Conservation (phyloP, 2,888 invertebrate species). For the Ectobius pallidus region DNA sequence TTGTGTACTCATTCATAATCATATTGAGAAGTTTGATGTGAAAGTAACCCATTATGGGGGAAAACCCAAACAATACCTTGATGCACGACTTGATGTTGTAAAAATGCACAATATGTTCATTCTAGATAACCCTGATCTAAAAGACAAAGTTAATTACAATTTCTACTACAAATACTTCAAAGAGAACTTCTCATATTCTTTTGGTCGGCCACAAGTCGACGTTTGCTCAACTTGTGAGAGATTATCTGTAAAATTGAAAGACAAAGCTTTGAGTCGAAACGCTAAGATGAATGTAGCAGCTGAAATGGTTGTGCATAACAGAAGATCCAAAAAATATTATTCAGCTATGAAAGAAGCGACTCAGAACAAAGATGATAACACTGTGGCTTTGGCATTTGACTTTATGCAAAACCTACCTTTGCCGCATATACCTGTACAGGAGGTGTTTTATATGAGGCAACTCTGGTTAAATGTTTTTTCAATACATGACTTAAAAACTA, state of each 20-base stretch:
- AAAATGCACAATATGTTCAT: no score
- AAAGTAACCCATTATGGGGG: no score
- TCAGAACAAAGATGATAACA: neutral
- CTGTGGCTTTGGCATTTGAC: neutral
- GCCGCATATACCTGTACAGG: neutral
- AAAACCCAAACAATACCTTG: no score
- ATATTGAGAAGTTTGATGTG: no score
- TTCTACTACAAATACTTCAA: no score
- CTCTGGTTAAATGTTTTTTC: neutral
- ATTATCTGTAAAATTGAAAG: neutral
- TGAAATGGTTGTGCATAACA: neutral
- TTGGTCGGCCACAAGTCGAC: no score
- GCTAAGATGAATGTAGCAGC: neutral
- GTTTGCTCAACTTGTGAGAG: neutral
- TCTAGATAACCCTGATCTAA: no score
- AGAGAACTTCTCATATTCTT: no score
- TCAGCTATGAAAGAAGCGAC: neutral
- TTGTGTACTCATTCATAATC: no score
- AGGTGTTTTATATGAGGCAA: neutral
- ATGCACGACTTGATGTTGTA: no score
- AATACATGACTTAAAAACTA: neutral
- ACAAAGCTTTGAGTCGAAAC: neutral
- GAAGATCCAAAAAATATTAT: neutral
- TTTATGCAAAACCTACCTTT: neutral
- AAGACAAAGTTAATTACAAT: no score